Evolutionary conservation across 2,888 invertebrate genomes (phyloP).

Genomic region (Aleiodes testaceus): DNA sequence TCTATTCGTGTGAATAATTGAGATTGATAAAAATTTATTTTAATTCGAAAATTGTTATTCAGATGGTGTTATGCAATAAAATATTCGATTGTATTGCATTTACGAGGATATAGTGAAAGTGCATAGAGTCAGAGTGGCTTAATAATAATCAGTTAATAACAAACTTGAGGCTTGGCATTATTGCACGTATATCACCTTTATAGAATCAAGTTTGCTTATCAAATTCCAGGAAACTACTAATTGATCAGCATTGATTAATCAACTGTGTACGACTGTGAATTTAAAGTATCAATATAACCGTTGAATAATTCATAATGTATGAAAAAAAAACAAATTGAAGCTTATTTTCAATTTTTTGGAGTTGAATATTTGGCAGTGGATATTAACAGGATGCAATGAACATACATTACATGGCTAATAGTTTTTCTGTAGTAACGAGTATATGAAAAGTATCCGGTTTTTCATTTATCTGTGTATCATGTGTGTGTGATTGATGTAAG

Average conservation of each 20-base stretch:
- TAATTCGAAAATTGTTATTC: too few relatives aligned
- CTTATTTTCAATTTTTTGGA: not conserved
- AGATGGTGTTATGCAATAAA: too few relatives aligned
- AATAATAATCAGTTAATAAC: constrained; percentile 4
- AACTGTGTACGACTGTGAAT: not conserved
- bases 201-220: not conserved
- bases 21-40: too few relatives aligned
- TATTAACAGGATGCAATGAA: not conserved
- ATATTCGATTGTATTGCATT: too few relatives aligned
- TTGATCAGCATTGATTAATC: not conserved
- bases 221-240: not conserved
- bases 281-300: not conserved
- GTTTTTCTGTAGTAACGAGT: not conserved
- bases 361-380: not conserved
- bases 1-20: too few relatives aligned
- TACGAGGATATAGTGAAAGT: not conserved
- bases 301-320: not conserved
- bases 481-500: not conserved
- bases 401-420: not conserved
- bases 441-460: constrained; percentile 10
- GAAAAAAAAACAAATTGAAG: not conserved
- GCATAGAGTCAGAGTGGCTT: not conserved
- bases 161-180: not conserved
- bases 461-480: too few relatives aligned
- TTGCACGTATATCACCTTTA: not conserved